Evolutionary conservation across 2,888 invertebrate species (phyloP), one percentile per base, ranked within the genome.

Genomic region (Stenchaetothrips biformis): DNA sequence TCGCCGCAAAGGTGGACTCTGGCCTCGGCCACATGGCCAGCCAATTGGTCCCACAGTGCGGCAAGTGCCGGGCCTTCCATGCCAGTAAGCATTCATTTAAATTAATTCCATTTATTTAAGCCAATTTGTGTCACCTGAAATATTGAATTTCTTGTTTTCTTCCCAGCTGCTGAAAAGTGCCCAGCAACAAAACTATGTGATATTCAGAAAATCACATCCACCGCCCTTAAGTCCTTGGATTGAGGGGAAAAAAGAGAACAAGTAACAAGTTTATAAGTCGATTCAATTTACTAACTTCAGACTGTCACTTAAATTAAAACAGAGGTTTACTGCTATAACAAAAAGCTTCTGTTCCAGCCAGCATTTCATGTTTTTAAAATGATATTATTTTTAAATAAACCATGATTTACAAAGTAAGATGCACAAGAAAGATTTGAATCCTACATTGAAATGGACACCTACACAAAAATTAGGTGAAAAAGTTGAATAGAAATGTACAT

Each of bases 181-280:
- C 67, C 67, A 11, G 25, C 67, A 8, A 74, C 67, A 21, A 74
- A 74, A 74, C 25, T 74, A 25, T 74, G 67, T 74, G 67, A 74
- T 25, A 74, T 74, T 11, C 67, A 25, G n/a, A n/a, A 74, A 74
- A 21, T 74, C 21, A 74, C 67, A 9, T 21, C 67, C 21, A 74
- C 67, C 25, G 67, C 67, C 7, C 67, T 74, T 8, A 74, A 74
- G 25, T 74, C 67, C 11, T 21, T 74, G 25, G 25, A 74, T 11
- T 74, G 25, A 74, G 21, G 25, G 67, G 21, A 25, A 59, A 13
- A 59, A 18, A 59, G 18, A 59, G 6, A 13, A 59, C 59, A 59
- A 59, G 16, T 6, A 6, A 6, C 13, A 59, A 59, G 18, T 59
- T 59, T 59, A 59, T 16, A 59, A 59, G 16, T 59, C 13, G 18